Evolutionary conservation across 2,113 vertebrate species (phyloP), one percentile per base, ranked within the genome.

Genomic region (Elgaria multicarinata): DNA sequence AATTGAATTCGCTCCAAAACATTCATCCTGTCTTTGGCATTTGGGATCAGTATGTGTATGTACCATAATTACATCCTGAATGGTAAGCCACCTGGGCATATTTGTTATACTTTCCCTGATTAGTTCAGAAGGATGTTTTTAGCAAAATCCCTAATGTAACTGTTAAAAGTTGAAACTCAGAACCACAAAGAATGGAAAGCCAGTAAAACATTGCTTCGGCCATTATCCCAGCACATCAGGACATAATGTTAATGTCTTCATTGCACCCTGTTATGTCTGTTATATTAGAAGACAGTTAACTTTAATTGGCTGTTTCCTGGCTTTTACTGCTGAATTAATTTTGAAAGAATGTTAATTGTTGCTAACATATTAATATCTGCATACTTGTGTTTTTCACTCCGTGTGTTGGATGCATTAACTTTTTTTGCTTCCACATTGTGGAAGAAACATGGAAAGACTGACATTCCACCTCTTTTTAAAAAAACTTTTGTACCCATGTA

Each of bases 1-100:
- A 69, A 88, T 91, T 81, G 87, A 74, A 85, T 5, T 91, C 22
- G 3, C 36, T 90, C 62, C 85, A 76, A 90, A 83, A 14, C 42
- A 5, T 6, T 87, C n/a, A 26, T 74, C 44, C 39, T 62, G 16
- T 86, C 31, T 80, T 42, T 81, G 66, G 1, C 64, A 72, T 83
- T 92, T 93, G 28, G 7, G 0, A 72, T 90, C 75, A 50, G 81
- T 58, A 67, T 66, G 72, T 50, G 55, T 53, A 12, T n/a, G 33
- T 44, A 6, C 6, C 53, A 44, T 69, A 78, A 46, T 85, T 85
- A n/a, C 33, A 88, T 91, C 75, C 86, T 87, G 66, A 91, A 78
- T 9, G 62, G 16, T 91, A 42, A 90, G 92, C 42, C 16, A 85
- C 24, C 4, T 82, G 4, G 26, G 58, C 0, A 0, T n/a, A 87